Base-by-base conservation (phyloP, 2,888 invertebrate species). In the Zygothrica quintamaculata region DNA sequence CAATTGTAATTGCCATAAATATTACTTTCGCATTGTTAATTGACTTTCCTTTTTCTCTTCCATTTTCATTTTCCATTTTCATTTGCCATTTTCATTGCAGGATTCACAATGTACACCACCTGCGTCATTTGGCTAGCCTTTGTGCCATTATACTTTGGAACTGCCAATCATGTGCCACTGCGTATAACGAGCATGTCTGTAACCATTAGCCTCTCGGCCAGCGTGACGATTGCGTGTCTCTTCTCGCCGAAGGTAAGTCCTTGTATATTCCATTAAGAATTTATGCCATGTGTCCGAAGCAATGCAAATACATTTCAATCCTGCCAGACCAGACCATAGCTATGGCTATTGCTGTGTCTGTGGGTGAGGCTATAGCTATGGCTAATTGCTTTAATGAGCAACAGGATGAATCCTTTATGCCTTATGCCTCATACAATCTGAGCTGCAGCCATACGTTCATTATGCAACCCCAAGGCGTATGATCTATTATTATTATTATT, bases 31-130 rank as follows among this genome's bases (percentile, higher is more conserved):
- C n/a, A n/a, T n/a, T n/a, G n/a, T n/a, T n/a, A n/a, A n/a, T n/a
- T n/a, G n/a, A n/a, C n/a, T n/a, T n/a, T n/a, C n/a, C n/a, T n/a
- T n/a, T n/a, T n/a, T n/a, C n/a, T n/a, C n/a, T n/a, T n/a, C n/a
- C n/a, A n/a, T n/a, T n/a, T n/a, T n/a, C n/a, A n/a, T n/a, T n/a
- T n/a, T n/a, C n/a, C n/a, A n/a, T n/a, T n/a, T n/a, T n/a, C n/a
- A n/a, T n/a, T n/a, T n/a, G n/a, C n/a, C n/a, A n/a, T n/a, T n/a
- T n/a, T 56, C 16, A 11, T 65, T 70, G 1, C 92, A 96, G 96
- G 96, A 58, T 99, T 99, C 92, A 98, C 99, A 16, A 99, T 99
- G 99, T 99, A 98, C 92, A 98, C 98, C 37, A 99, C 98, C 22
- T 98, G 98, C 91, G 96, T 98, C 70, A 98, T 99, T 89, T 99